These are phyloP conservation scores for Seriola aureovittata DNA, from an alignment of 2,113 vertebrate species.

Conservation along the genomic window DNA sequence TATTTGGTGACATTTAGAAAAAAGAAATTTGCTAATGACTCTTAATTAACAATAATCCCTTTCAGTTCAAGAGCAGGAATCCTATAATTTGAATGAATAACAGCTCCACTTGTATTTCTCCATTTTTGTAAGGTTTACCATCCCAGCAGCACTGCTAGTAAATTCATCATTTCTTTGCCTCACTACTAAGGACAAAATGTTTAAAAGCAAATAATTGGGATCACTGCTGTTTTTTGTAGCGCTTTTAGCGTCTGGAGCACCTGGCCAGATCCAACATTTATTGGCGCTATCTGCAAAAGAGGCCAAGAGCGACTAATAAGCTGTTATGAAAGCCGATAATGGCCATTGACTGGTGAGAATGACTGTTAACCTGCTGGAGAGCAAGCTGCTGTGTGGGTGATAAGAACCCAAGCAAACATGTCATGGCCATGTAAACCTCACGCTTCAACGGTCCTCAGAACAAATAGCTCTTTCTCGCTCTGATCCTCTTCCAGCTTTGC, in stretches of 20 bases:
- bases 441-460: constrained; percentile 65
- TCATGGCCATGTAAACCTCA: constrained; percentile 72
- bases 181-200: constrained; percentile 17
- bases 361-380: constrained; percentile 60
- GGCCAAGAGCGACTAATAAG: constrained; percentile 45
- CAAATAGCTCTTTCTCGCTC: constrained; percentile 67
- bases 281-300: constrained; percentile 25
- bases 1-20: constrained; percentile 21
- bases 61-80: constrained; percentile 24
- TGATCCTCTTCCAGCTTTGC: constrained; percentile 73
- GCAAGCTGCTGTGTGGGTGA: constrained; percentile 64
- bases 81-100: constrained; percentile 3
- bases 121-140: constrained; percentile 2
- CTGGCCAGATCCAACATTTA: constrained; percentile 34
- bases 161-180: constrained; percentile 27
- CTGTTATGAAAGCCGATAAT: constrained; percentile 58
- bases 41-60: constrained; percentile 1
- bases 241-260: constrained; percentile 4
- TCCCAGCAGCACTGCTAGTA: background rate
- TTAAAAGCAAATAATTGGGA: constrained; percentile 44
- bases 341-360: constrained; percentile 60
- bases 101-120: constrained; percentile 1
- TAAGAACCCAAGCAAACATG: constrained; percentile 75
- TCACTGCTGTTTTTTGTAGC: constrained; percentile 35
- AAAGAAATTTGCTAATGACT: constrained; percentile 10